phyloP scores from a whole-genome alignment of 2,888 invertebrate genomes.

The Lepidocyrtoides sp. region DNA sequence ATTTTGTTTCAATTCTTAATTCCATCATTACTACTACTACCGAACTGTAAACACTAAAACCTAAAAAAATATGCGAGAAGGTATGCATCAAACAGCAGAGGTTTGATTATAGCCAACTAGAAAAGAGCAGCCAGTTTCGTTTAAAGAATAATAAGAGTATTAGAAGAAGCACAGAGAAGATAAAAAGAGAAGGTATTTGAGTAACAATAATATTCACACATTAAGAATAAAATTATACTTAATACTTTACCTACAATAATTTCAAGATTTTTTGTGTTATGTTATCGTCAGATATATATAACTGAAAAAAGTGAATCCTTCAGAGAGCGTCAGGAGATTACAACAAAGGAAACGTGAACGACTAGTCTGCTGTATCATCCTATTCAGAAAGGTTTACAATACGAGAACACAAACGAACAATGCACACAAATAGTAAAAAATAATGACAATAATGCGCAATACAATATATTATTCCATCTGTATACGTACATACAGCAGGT shows the following conservation, averaged over 20 bases:
- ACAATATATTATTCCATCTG: constrained; percentile 9
- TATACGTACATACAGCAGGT: background rate
- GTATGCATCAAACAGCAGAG: too few species aligned
- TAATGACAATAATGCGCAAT: constrained; percentile 8
- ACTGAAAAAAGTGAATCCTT: constrained; percentile 20
- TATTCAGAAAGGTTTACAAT: constrained; percentile 55
- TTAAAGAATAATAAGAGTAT: background rate
- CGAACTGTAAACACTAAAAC: background rate
- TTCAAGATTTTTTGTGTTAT: constrained; percentile 17
- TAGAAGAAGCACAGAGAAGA: background rate
- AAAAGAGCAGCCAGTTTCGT: background rate
- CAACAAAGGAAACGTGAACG: constrained; percentile 70
- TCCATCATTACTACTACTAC: background rate
- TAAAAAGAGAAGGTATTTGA: background rate
- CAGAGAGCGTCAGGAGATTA: constrained; percentile 31
- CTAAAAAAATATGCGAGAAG: background rate
- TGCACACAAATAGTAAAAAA: background rate
- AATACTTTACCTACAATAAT: constrained; percentile 2
- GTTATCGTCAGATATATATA: background rate
- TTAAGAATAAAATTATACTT: constrained; percentile 3
- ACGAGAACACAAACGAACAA: constrained; percentile 52
- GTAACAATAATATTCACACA: constrained; percentile 12
- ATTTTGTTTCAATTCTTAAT: constrained; percentile 36
- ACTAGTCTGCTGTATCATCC: constrained; percentile 66
- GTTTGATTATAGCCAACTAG: background rate